phyloP scores from a whole-genome alignment of 2,888 invertebrate genomes.

The Torymus aiolomorphi region DNA sequence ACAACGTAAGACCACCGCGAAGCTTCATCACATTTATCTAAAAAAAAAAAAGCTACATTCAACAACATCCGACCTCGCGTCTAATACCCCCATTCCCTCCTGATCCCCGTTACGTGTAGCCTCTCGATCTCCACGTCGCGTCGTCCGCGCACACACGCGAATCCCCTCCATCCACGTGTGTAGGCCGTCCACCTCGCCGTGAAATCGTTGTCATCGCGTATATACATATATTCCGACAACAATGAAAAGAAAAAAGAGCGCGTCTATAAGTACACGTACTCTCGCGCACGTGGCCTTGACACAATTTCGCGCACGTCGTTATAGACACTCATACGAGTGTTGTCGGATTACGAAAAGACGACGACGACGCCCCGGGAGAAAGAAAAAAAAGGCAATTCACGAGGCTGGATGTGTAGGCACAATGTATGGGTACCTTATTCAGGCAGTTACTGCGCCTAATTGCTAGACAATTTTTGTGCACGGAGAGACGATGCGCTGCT shows the following conservation, averaged over 20 bases:
- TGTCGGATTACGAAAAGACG: constrained; percentile 51
- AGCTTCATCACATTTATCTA: no score
- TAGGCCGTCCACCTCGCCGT: constrained; percentile 10
- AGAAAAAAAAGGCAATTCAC: neutral
- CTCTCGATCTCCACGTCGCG: no score
- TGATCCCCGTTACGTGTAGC: no score
- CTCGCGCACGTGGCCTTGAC: constrained; percentile 46
- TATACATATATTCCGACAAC: neutral
- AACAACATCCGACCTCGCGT: no score
- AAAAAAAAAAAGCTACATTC: no score
- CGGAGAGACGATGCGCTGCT: neutral
- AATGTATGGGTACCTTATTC: neutral
- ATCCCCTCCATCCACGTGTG: neutral
- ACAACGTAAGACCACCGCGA: no score
- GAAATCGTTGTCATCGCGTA: constrained; percentile 9
- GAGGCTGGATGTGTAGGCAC: no score
- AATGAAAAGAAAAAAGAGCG: neutral
- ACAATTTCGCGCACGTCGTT: constrained; percentile 51
- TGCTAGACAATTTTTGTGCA: constrained; percentile 36
- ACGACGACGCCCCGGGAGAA: constrained; percentile 13
- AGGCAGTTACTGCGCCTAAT: neutral
- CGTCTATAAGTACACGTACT: neutral
- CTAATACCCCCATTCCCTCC: no score
- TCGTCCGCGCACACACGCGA: no score
- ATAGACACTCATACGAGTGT: constrained; percentile 1